Conservation (phyloP, 2,797 vertebrate genomes). For the Otus scops region DNA sequence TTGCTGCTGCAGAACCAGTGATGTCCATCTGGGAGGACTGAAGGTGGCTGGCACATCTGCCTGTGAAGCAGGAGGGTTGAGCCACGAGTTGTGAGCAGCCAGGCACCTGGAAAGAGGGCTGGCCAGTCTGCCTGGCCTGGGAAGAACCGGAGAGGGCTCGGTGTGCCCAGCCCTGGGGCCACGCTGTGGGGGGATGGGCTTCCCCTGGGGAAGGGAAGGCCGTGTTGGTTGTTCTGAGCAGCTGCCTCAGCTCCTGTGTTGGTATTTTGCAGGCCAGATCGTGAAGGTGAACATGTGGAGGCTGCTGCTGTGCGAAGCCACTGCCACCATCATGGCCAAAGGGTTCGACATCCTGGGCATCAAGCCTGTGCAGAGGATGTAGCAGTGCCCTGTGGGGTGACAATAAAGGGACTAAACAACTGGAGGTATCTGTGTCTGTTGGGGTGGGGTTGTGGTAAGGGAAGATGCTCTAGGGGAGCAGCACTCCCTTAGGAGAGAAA, state of each 20-base stretch:
- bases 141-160: rapidly evolving
- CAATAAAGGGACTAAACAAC: constrained; percentile 39
- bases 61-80: neutral
- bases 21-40: neutral
- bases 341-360: constrained; percentile 93
- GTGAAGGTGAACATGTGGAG: constrained; percentile 95
- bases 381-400: constrained; percentile 37
- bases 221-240: neutral
- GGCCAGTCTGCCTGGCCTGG: neutral
- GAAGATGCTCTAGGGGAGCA: constrained; percentile 67
- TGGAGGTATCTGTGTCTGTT: neutral
- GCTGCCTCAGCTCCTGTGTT: neutral
- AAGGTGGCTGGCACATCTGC: neutral
- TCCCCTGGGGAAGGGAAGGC: neutral
- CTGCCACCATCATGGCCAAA: constrained; percentile 90
- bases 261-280: constrained; percentile 83
- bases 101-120: neutral
- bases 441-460: neutral
- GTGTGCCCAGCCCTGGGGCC: neutral
- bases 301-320: constrained; percentile 93
- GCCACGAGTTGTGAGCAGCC: neutral
- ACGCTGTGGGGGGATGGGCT: rapidly evolving
- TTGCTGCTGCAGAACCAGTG: neutral
- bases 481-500: constrained; percentile 38
- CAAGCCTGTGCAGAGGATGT: constrained; percentile 92